These are phyloP conservation scores for Acanthurus tractus DNA, from an alignment of 2,797 vertebrate species.

Conservation along the genomic window DNA sequence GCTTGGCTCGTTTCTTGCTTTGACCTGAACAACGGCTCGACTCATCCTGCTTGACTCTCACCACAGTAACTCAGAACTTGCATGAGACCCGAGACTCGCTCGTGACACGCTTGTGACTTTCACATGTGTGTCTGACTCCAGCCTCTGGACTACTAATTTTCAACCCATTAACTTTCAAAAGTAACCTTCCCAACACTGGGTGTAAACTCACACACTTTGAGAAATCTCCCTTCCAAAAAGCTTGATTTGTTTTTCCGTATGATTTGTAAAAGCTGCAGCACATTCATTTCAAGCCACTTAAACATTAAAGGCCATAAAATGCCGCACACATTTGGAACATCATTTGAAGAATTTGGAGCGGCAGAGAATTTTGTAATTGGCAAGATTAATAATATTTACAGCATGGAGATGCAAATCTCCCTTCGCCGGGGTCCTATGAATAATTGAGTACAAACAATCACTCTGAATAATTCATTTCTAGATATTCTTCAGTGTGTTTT, in stretches of 20 bases:
- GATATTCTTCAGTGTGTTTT: conserved; percentile 86
- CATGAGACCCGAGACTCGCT: too few relatives aligned
- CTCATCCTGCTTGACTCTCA: too few relatives aligned
- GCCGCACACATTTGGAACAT: conserved; percentile 77
- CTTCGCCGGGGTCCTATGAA: conserved; percentile 82
- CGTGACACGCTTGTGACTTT: too few relatives aligned
- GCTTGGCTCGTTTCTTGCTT: too few relatives aligned
- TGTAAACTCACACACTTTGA: conserved; percentile 19
- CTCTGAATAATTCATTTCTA: conserved; percentile 88
- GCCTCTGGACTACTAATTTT: too few relatives aligned
- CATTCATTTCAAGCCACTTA: conserved; percentile 82
- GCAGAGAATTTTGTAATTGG: conserved; percentile 88
- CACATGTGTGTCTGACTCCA: too few relatives aligned
- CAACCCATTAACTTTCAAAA: too few relatives aligned
- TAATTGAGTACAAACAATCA: conserved; percentile 88
- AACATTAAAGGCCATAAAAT: conserved; percentile 82
- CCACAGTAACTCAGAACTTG: too few relatives aligned
- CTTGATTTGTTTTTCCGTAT: conserved; percentile 76
- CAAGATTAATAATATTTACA: conserved; percentile 89
- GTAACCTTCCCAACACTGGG: too few relatives aligned
- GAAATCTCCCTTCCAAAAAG: conserved; percentile 49
- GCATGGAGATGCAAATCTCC: conserved; percentile 84
- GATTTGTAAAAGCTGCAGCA: conserved; percentile 75
- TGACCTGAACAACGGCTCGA: too few relatives aligned
- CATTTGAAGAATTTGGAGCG: conserved; percentile 83